Evolutionary conservation across 2,888 invertebrate species (phyloP), one percentile per base, ranked within the genome.

Genomic region (Acholoe squamosa): DNA sequence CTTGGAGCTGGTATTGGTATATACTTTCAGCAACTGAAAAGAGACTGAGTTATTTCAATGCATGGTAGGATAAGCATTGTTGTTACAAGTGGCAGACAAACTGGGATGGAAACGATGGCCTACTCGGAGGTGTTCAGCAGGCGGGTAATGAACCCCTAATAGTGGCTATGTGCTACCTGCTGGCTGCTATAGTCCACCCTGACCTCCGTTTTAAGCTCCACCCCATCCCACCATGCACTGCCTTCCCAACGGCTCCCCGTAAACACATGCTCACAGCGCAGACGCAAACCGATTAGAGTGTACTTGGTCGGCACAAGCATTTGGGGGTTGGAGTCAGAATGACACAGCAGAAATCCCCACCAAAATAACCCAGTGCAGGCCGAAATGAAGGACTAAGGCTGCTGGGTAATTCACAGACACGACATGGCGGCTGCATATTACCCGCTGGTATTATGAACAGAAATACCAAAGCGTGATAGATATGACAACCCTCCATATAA

Each of bases 381-480:
- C n/a, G 61, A 61, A 61, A 12, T 61, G 61, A 61, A 61, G 61
- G 61, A 61, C 61, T 61, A 3, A n/a, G n/a, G 61, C 19, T 7
- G 61, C n/a, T n/a, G 43, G 19, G 1, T 3, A 61, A 61, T 61
- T 61, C 61, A n/a, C 61, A 61, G 61, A 61, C 61, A 61, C n/a
- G 19, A 61, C 61, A 61, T 61, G 19, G 61, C 61, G n/a, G 61
- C 61, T 1, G 61, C 1, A 61, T 61, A 61, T 61, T 61, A 61
- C n/a, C 43, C 43, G 10, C 5, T 43, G 43, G 43, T 10, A 43
- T 43, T 43, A 43, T 61, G 61, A 19, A 3, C 19, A 61, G 61
- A 61, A 61, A 61, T 61, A 61, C 61, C 61, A 61, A 61, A 61
- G 61, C 61, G 61, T 61, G 61, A 61, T 61, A 19, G 19, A 61